A percentile compares a stretch with the other conserved stretches of the same genome.
phyloP scores from a whole-genome alignment of 2,797 vertebrate genomes.

The Microctenopoma steveboyesi region DNA sequence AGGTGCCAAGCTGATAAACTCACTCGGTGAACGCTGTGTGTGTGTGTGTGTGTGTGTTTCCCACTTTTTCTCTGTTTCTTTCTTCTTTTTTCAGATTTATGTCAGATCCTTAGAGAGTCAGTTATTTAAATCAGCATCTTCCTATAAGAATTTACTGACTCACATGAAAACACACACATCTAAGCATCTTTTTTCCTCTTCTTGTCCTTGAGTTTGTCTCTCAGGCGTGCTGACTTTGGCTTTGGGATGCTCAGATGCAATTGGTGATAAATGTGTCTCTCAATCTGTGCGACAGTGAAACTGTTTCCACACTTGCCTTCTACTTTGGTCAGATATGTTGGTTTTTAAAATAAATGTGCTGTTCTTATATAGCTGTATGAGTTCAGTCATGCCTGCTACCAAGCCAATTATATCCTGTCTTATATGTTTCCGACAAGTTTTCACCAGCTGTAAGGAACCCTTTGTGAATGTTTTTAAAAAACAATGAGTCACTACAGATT shows the following conservation, averaged over 20 bases:
- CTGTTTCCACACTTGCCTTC: conserved; percentile 9
- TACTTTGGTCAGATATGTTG: conserved; percentile 20
- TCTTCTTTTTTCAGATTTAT: conserved; percentile 77
- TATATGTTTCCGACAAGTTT: conserved; percentile 24
- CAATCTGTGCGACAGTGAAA: conserved; percentile 17
- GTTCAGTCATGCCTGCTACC: conserved; percentile 36
- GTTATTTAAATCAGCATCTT: conserved; percentile 85
- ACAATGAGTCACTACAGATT: conserved; percentile 21
- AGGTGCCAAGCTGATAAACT: conserved; percentile 98
- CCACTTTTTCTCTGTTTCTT: conserved; percentile 62
- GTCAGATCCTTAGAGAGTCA: conserved; percentile 83
- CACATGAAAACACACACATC: conserved; percentile 49
- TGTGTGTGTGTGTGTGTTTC: conserved; percentile 37
- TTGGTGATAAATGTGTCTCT: conserved; percentile 39
- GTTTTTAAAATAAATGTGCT: conserved; percentile 30
- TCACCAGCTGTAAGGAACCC: conserved; percentile 16
- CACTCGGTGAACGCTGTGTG: conserved; percentile 85
- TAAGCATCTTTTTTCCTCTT: conserved; percentile 37
- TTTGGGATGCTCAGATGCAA: conserved; percentile 60
- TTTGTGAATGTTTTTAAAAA: conserved; percentile 36
- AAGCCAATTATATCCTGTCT: conserved; percentile 36
- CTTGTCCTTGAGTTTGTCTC: conserved; percentile 65
- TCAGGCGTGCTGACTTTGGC: conserved; percentile 67
- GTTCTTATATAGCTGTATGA: conserved; percentile 17
- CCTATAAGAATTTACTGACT: conserved; percentile 71